Conservation (phyloP, 2,113 vertebrate species). For the Gallinago media region DNA sequence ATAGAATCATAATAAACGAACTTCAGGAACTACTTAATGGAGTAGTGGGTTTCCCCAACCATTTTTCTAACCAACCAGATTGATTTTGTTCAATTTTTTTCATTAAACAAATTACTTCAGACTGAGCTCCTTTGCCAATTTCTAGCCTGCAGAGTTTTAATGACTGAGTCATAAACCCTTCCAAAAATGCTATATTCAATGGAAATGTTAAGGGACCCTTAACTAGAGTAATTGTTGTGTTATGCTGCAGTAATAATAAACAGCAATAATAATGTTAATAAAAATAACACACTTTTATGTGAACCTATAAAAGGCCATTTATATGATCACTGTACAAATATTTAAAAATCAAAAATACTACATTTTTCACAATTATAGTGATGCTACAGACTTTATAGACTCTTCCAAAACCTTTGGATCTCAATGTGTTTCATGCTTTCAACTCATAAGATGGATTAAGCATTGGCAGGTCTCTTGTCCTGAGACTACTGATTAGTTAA, state of each 20-base stretch:
- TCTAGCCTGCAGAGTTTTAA: constrained; percentile 52
- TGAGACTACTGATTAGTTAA: constrained; percentile 28
- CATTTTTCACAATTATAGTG: constrained; percentile 59
- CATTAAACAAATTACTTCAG: not conserved
- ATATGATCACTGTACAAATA: constrained; percentile 29
- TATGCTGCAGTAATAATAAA: constrained; percentile 51
- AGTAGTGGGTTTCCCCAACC: not conserved
- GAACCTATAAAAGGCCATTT: constrained; percentile 38
- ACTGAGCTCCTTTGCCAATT: constrained; percentile 29
- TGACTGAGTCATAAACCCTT: constrained; percentile 49
- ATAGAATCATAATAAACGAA: not conserved
- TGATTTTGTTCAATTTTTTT: not conserved
- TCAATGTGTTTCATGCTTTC: not conserved
- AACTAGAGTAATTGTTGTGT: not conserved
- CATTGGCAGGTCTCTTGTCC: not conserved
- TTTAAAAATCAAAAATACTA: constrained; percentile 22
- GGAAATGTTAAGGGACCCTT: not conserved
- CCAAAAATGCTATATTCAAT: constrained; percentile 13
- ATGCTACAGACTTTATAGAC: constrained; percentile 22
- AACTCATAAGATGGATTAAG: not conserved
- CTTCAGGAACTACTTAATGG: not conserved
- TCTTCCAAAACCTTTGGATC: constrained; percentile 42
- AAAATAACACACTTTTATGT: constrained; percentile 44
- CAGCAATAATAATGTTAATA: constrained; percentile 37
- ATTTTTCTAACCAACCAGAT: constrained; percentile 21